phyloP scores from a whole-genome alignment of 92 coral and sea anemone genomes.

The Phenganax subtilis region DNA sequence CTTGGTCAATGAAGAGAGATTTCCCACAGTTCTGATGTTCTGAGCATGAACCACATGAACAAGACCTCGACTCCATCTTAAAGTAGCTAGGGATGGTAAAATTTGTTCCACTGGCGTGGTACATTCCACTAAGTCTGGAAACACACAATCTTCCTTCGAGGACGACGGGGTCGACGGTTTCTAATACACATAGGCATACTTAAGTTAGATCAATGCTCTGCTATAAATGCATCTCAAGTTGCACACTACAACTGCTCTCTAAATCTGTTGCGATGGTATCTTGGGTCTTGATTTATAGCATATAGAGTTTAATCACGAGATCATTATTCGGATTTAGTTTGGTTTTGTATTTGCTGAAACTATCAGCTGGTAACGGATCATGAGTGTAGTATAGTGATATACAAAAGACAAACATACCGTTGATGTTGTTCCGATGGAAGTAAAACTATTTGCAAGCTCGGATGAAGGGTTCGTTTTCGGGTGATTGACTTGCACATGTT shows the following conservation, averaged over 20 bases:
- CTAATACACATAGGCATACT: background rate
- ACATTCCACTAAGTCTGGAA: slow-evolving; percentile 84
- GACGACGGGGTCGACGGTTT: background rate
- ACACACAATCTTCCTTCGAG: slow-evolving; percentile 57
- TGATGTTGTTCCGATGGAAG: slow-evolving; percentile 13
- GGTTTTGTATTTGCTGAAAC: background rate
- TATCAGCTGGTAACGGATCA: background rate
- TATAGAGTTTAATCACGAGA: background rate
- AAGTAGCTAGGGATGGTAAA: slow-evolving; percentile 77
- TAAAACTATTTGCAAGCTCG: slow-evolving; percentile 30
- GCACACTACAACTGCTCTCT: background rate
- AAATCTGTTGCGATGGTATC: too few relatives aligned
- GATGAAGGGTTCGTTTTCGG: slow-evolving; percentile 12
- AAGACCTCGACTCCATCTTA: slow-evolving; percentile 95
- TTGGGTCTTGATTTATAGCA: too few relatives aligned
- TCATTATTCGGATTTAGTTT: background rate
- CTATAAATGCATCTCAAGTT: background rate
- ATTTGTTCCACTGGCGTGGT: slow-evolving; percentile 94
- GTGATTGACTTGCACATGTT: background rate
- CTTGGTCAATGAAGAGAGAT: slow-evolving; percentile 76
- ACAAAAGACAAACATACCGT: slow-evolving; percentile 15
- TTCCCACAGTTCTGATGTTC: slow-evolving; percentile 91
- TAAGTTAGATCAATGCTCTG: background rate
- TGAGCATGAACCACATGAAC: slow-evolving; percentile 99
- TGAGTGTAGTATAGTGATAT: background rate